Conservation (phyloP, 2,888 invertebrate genomes). For the Tenthredo mesomela region DNA sequence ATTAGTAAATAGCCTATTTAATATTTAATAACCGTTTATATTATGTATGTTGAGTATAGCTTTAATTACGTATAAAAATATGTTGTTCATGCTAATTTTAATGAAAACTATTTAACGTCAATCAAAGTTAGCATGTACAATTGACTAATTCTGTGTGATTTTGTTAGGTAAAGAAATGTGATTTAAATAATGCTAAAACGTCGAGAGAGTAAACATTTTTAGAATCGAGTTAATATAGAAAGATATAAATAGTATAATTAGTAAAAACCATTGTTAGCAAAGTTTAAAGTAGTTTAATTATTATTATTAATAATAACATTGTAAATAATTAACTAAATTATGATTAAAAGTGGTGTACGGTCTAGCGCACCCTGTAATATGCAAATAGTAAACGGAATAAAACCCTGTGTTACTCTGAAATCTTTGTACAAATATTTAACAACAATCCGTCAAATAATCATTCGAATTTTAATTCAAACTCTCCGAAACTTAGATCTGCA, state of each 20-base stretch:
- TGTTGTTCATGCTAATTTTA: conserved; percentile 50
- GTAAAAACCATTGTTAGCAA: conserved; percentile 50
- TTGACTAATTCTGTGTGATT: conserved; percentile 50
- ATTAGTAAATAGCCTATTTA: conserved; percentile 53
- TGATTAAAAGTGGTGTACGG: conserved; percentile 48
- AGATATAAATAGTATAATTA: conserved; percentile 46
- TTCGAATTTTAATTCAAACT: conserved; percentile 8
- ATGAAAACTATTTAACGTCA: conserved; percentile 13
- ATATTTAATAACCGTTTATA: conserved; percentile 52
- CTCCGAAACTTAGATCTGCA: not conserved
- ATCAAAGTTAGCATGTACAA: conserved; percentile 50
- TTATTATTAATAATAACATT: conserved; percentile 38
- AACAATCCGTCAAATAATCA: conserved; percentile 15
- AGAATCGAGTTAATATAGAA: conserved; percentile 41
- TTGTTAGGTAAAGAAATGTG: conserved; percentile 52
- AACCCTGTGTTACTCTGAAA: conserved; percentile 53
- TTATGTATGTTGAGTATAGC: conserved; percentile 53
- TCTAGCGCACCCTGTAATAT: conserved; percentile 51
- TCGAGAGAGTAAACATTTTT: conserved; percentile 50
- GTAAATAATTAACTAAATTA: conserved; percentile 55
- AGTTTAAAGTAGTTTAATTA: conserved; percentile 52
- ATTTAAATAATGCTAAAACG: conserved; percentile 50
- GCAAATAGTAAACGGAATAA: conserved; percentile 53
- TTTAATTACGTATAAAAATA: conserved; percentile 52
- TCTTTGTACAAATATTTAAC: not conserved